Base-by-base conservation (phyloP, 1,140 invertebrate species). In the Pissodes strobi region DNA sequence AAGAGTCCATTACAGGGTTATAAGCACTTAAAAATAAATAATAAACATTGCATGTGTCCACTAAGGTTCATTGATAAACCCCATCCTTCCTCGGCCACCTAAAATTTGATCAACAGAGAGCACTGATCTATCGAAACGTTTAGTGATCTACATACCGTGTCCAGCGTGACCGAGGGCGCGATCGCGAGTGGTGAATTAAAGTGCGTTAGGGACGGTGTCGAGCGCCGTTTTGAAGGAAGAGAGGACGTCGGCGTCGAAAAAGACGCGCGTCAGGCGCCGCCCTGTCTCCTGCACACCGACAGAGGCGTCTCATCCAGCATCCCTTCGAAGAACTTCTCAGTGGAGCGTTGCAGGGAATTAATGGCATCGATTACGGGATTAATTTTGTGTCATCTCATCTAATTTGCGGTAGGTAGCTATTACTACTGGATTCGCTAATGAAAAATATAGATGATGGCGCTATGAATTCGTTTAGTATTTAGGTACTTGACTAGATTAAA, bases 191-290 rank as follows among this genome's bases (percentile, higher is more conserved):
- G 30, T 45, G 21, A 30, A 13, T 30, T 12, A 39, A 53, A 52
- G 46, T 55, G 67, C 27, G 55, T 64, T 25, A 13, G 45, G 57
- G 27, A 60, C 39, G 61, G 41, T 34, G 48, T 38, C 37, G 59
- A 51, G 57, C 45, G 59, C 27, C 63, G 63, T n/a, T 59, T 63
- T 64, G 38, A 64, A 52, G 25, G 53, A 55, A 22, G 67, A 59
- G 59, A 59, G 59, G 63, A 62, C 67, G 67, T 62, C 60, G 53
- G 58, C 63, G 66, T 68, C 66, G 66, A 38, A 41, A 48, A 57
- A 68, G 58, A 65, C 60, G 61, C 61, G 63, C 49, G 62, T 57
- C 49, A 52, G 67, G 64, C 67, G 67, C 67, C 67, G 67, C 67
- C 67, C 64, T 58, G 67, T 69, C 67, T 69, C 57, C 51, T 43